Percentiles rank a stretch among this genome's conserved stretches.
Conservation (phyloP, 2,113 vertebrate genomes). For the Sander vitreus region DNA sequence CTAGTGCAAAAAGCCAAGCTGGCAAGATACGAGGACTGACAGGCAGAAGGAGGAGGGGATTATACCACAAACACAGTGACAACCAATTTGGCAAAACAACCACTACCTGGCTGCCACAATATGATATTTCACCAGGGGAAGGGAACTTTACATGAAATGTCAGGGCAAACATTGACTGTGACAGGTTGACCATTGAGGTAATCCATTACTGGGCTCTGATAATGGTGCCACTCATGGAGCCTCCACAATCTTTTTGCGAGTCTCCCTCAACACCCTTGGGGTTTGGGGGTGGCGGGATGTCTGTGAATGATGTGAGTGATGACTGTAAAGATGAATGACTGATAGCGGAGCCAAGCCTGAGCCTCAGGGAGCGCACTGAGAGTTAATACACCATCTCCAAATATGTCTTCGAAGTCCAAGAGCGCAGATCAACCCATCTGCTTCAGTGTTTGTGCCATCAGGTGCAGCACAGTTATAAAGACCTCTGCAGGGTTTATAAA, state of each 20-base stretch:
- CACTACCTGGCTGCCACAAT: slow-evolving; percentile 34
- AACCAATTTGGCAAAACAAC: slow-evolving; percentile 71
- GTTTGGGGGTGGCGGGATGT: slow-evolving; percentile 31
- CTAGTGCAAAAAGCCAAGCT: slow-evolving; percentile 24
- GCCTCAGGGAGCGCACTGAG: slow-evolving; percentile 28
- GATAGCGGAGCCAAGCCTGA: slow-evolving; percentile 50
- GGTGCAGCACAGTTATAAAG: slow-evolving; percentile 21
- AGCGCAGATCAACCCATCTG: slow-evolving; percentile 54
- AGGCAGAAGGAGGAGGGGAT: slow-evolving; percentile 42
- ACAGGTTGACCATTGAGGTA: slow-evolving; percentile 68
- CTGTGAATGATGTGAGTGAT: slow-evolving; percentile 66
- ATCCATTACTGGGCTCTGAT: slow-evolving; percentile 74
- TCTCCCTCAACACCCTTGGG: slow-evolving; percentile 53
- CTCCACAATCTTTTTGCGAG: slow-evolving; percentile 39
- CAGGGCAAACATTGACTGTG: slow-evolving; percentile 68
- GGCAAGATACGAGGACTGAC: slow-evolving; percentile 27
- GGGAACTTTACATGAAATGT: slow-evolving; percentile 74
- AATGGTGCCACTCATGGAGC: slow-evolving; percentile 55
- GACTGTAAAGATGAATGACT: slow-evolving; percentile 67
- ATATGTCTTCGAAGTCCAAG: slow-evolving; percentile 52
- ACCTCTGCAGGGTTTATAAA: background rate
- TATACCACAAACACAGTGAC: slow-evolving; percentile 59
- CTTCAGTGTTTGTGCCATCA: slow-evolving; percentile 34
- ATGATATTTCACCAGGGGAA: slow-evolving; percentile 64
- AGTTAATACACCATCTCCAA: slow-evolving; percentile 56